phyloP scores from a whole-genome alignment of 2,797 vertebrate species.

The Sebastolobus alascanus region DNA sequence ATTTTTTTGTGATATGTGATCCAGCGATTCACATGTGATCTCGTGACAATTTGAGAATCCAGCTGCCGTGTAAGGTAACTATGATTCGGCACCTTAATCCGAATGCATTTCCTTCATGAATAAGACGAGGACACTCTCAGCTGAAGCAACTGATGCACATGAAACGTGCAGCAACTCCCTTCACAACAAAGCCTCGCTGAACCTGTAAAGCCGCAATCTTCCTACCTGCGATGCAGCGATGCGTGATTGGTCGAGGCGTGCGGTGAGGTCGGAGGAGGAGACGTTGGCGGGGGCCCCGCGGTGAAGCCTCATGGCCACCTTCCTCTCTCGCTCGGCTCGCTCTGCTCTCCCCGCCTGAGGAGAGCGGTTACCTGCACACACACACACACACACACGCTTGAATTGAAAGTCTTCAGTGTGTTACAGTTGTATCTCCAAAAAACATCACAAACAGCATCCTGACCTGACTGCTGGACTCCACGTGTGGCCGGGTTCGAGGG shows the following conservation, averaged over 20 bases:
- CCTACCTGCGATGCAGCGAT: conserved; percentile 95
- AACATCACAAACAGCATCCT: not conserved
- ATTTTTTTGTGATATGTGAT: too few relatives aligned
- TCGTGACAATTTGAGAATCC: too few relatives aligned
- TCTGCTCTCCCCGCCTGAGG: conserved; percentile 91
- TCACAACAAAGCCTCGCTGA: not conserved
- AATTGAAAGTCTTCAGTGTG: not conserved
- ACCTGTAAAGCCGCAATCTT: too few relatives aligned
- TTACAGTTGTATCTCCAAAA: not conserved
- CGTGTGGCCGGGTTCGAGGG: conserved; percentile 91
- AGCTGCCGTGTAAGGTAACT: too few relatives aligned
- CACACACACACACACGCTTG: not conserved
- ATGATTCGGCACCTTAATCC: not conserved
- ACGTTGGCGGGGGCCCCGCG: conserved; percentile 95
- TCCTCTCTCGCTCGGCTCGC: conserved; percentile 95
- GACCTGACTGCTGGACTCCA: conserved; percentile 93
- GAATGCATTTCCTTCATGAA: not conserved
- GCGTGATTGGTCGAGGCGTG: conserved; percentile 95
- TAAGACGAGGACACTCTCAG: not conserved
- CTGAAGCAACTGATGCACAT: not conserved
- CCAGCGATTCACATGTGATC: too few relatives aligned
- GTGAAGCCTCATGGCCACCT: conserved; percentile 98
- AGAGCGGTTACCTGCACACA: conserved; percentile 90
- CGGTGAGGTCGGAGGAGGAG: conserved; percentile 95
- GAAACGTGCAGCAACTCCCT: not conserved